These are phyloP conservation scores for Acanthochromis polyacanthus DNA, from an alignment of 2,113 vertebrate genomes.

Conservation along the genomic window DNA sequence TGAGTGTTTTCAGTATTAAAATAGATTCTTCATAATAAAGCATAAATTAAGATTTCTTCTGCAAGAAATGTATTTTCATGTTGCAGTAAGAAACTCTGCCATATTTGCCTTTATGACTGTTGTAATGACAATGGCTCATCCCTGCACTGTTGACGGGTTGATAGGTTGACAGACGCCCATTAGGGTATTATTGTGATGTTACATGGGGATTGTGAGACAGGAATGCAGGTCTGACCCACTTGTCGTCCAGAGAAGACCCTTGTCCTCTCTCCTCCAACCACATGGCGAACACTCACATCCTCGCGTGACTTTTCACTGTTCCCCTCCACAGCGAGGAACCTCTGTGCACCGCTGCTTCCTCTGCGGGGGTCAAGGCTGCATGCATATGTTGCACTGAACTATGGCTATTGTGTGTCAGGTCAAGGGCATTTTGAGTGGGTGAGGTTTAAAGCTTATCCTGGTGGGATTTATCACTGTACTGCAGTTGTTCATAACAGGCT, in stretches of 20 bases:
- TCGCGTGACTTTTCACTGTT: slow-evolving; percentile 50
- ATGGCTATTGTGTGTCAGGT: slow-evolving; percentile 51
- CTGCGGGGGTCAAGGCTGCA: slow-evolving; percentile 22
- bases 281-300: slow-evolving; percentile 12
- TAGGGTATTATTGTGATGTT: slow-evolving; percentile 75
- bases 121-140: slow-evolving; percentile 62
- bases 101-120: slow-evolving; percentile 19
- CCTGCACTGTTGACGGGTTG: slow-evolving; percentile 31
- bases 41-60: background rate
- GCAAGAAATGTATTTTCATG: background rate
- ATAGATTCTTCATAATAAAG: background rate
- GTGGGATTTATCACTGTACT: slow-evolving; percentile 51
- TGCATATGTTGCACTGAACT: slow-evolving; percentile 24
- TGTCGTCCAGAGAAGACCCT: slow-evolving; percentile 21
- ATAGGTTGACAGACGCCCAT: slow-evolving; percentile 72
- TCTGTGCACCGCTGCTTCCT: slow-evolving; percentile 20
- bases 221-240: slow-evolving; percentile 66
- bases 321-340: slow-evolving; percentile 26
- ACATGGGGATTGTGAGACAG: slow-evolving; percentile 53
- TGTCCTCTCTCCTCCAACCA: slow-evolving; percentile 6
- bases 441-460: slow-evolving; percentile 60
- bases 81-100: background rate
- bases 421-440: slow-evolving; percentile 60
- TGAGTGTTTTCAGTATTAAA: background rate
- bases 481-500: slow-evolving; percentile 31